Evolutionary conservation across 2,113 vertebrate species (phyloP).

Genomic region (Indri indri): DNA sequence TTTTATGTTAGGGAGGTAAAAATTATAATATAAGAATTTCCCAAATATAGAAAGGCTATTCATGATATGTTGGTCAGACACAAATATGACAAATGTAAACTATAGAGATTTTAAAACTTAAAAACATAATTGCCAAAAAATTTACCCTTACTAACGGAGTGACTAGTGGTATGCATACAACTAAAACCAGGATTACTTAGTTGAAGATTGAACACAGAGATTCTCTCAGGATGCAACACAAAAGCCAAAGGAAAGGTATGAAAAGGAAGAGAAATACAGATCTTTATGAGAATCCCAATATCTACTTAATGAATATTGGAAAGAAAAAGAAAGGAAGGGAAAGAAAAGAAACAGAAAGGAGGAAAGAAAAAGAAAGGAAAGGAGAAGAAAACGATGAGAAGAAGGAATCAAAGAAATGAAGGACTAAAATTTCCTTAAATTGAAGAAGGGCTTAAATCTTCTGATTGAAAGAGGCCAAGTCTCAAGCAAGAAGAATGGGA

Average conservation of each 20-base stretch:
- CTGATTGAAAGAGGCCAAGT: neutral
- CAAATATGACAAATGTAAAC: slow-evolving; percentile 35
- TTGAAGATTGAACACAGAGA: neutral
- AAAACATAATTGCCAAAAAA: slow-evolving; percentile 22
- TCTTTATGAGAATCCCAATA: neutral
- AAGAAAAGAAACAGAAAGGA: neutral
- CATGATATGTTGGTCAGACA: neutral
- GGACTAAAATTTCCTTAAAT: slow-evolving; percentile 3
- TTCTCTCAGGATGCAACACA: neutral
- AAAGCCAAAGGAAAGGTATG: neutral
- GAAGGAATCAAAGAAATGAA: slow-evolving; percentile 2
- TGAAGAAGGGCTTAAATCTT: slow-evolving; percentile 6
- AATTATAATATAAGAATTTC: slow-evolving; percentile 31
- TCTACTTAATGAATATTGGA: slow-evolving; percentile 31
- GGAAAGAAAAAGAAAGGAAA: no score
- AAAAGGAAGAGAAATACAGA: neutral
- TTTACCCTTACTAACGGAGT: neutral
- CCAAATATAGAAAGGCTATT: neutral
- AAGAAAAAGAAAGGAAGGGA: neutral
- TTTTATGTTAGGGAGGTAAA: slow-evolving; percentile 17
- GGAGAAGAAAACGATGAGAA: neutral
- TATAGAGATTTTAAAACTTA: slow-evolving; percentile 34
- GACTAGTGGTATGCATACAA: neutral
- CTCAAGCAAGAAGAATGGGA: neutral
- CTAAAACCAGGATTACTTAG: slow-evolving; percentile 39